Evolutionary conservation across 2,797 vertebrate species (phyloP).

Genomic region (Anomalospiza imberbis): DNA sequence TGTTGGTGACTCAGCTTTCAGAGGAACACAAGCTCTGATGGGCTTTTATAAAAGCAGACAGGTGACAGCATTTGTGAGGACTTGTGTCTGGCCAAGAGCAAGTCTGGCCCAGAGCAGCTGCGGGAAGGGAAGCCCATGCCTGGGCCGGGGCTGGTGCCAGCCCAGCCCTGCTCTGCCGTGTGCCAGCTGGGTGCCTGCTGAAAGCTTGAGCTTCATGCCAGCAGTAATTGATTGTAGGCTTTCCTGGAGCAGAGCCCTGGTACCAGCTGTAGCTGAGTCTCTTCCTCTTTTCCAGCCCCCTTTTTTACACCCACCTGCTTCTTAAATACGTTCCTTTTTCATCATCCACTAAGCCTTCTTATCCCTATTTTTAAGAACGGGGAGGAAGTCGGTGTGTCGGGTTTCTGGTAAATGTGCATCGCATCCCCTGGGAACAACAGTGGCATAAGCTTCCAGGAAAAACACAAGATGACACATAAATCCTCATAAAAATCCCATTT

Average conservation of each 20-base stretch:
- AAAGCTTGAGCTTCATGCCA: slow-evolving; percentile 8
- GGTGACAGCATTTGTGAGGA: slow-evolving; percentile 7
- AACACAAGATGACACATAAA: slow-evolving; percentile 58
- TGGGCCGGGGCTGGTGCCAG: not conserved
- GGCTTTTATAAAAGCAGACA: slow-evolving; percentile 10
- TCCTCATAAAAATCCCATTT: slow-evolving; percentile 68
- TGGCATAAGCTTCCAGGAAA: slow-evolving; percentile 60
- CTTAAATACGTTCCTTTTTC: slow-evolving; percentile 39
- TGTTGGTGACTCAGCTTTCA: not conserved
- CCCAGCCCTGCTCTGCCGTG: not conserved
- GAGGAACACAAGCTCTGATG: not conserved
- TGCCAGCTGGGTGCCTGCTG: slow-evolving; percentile 48
- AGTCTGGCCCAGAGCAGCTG: slow-evolving; percentile 45
- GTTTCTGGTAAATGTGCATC: slow-evolving; percentile 46
- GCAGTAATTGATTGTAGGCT: slow-evolving; percentile 33
- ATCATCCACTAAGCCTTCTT: slow-evolving; percentile 12
- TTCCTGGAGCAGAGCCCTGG: slow-evolving; percentile 50
- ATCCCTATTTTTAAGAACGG: slow-evolving; percentile 1
- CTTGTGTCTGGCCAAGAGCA: slow-evolving; percentile 18
- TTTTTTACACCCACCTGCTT: slow-evolving; percentile 44
- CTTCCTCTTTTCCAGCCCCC: slow-evolving; percentile 27
- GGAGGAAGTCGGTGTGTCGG: not conserved
- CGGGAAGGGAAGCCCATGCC: not conserved
- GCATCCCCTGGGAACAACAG: not conserved
- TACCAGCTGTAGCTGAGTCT: slow-evolving; percentile 54